Base-by-base conservation (phyloP, 1,140 invertebrate genomes). In the Drosophila littoralis region DNA sequence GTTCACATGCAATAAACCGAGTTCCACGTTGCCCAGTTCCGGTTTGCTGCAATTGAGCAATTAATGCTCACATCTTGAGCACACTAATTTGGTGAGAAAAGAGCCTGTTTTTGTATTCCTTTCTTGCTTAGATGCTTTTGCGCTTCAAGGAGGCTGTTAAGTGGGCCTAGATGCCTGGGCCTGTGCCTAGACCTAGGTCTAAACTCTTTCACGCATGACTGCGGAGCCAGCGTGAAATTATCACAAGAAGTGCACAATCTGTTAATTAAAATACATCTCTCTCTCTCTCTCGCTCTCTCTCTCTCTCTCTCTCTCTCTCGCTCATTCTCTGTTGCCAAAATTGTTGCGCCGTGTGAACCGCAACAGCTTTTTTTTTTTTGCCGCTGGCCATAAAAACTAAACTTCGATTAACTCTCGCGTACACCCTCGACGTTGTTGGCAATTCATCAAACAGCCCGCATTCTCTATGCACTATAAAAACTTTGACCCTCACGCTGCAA, bases 401-500 rank as follows among this genome's bases (percentile, higher is more conserved):
- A 88, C 66, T 77, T 88, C 83, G 83, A 86, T 86, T 88, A 86
- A 79, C 83, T 77, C 78, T 61, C 57, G 67, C 63, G 51, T 72
- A 69, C 61, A 72, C 65, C 61, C 50, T 55, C 58, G 46, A 33
- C 7, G 13, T 42, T 32, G 48, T 33, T 54, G 51, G 69, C 75
- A 77, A 85, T 88, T 86, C 84, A 88, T 88, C 84, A 86, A 88
- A 86, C 69, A 70, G 69, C 84, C 83, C 83, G 83, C 83, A 86
- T 86, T 86, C 75, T 79, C 79, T 79, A 86, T 86, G 83, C 83
- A 80, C 83, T 88, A 89, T 89, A 89, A 88, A 88, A 88, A 80
- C 83, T 76, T 82, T 86, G 83, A 85, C 82, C 82, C 82, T 81
- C 68, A 74, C 69, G 63, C 46, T 55, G 38, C 17, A 28, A 28